Evolutionary conservation across 2,797 vertebrate species (phyloP), one percentile per base, ranked within the genome.

Genomic region (Synanceia verrucosa): DNA sequence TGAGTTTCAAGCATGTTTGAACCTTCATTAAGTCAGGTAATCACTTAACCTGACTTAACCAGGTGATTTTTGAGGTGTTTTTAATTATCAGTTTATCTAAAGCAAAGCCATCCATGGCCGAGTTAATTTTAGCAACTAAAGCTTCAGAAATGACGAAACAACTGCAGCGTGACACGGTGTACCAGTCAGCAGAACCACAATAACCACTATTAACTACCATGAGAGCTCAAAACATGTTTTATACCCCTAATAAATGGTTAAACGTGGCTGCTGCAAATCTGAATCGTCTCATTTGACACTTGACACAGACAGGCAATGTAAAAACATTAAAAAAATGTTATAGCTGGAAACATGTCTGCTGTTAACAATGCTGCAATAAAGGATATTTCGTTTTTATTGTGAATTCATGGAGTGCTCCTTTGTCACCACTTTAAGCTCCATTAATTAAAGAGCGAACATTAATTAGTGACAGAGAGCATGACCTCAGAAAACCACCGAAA

Each of bases 221-320:
- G 70, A 77, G 65, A 71, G 77, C 68, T 80, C 43, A 37, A 84
- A 86, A 83, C 79, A 83, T 44, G 79, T 82, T 89, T 88, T 85
- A 86, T 59, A 33, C 56, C 2, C 43, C 64, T n/a, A 78, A 87
- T 86, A 87, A 89, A 88, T 48, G 43, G 37, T 55, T 50, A 48
- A 56, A 57, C 61, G 14, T 21, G 41, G 53, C 72, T 48, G 62
- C 72, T 4, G 47, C 50, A n/a, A n/a, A n/a, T n/a, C n/a, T n/a
- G n/a, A n/a, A n/a, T n/a, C n/a, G 47, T 70, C 61, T 79, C 73
- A 37, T 65, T 73, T 11, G 1, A 78, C 81, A 63, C 71, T 78
- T 62, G 59, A 82, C 24, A 67, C 64, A 47, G 18, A 46, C 58
- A 44, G 62, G 74, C 76, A 52, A 57, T 59, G 76, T 79, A 78